Evolutionary conservation across 2,888 invertebrate genomes (phyloP).

Genomic region (Trissolcus japonicus): DNA sequence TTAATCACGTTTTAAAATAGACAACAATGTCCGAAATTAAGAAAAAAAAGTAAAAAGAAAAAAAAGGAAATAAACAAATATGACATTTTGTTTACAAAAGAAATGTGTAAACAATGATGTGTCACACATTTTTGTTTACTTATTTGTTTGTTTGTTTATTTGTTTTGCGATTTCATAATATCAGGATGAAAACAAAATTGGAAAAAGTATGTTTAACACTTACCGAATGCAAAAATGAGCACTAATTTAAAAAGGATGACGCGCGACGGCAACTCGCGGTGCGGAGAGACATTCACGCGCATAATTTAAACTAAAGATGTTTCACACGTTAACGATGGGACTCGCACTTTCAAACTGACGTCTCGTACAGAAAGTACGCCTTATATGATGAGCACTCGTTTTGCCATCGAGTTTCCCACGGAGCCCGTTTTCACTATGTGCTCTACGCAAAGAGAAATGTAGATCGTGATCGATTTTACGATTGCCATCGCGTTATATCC

Average conservation of each 20-base stretch:
- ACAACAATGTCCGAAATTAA: too few species aligned
- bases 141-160: too few species aligned
- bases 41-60: too few species aligned
- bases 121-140: too few species aligned
- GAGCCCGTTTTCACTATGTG: slow-evolving; percentile 64
- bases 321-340: slow-evolving; percentile 56
- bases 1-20: too few species aligned
- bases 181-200: too few species aligned
- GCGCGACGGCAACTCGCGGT: slow-evolving; percentile 32
- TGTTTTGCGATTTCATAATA: too few species aligned
- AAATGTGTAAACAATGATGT: too few species aligned
- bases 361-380: slow-evolving; percentile 66
- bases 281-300: slow-evolving; percentile 48
- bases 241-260: slow-evolving; percentile 28
- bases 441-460: slow-evolving; percentile 63
- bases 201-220: background rate
- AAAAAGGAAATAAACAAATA: too few species aligned
- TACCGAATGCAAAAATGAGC: slow-evolving; percentile 24
- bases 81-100: too few species aligned
- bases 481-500: slow-evolving; percentile 40
- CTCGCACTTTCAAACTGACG: slow-evolving; percentile 74
- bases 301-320: slow-evolving; percentile 59
- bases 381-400: slow-evolving; percentile 65
- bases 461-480: slow-evolving; percentile 60
- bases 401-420: slow-evolving; percentile 60